A percentile compares a stretch with the other conserved stretches of the same genome.
phyloP scores from a whole-genome alignment of 1,140 invertebrate genomes.

The Bradynema listronoti region DNA sequence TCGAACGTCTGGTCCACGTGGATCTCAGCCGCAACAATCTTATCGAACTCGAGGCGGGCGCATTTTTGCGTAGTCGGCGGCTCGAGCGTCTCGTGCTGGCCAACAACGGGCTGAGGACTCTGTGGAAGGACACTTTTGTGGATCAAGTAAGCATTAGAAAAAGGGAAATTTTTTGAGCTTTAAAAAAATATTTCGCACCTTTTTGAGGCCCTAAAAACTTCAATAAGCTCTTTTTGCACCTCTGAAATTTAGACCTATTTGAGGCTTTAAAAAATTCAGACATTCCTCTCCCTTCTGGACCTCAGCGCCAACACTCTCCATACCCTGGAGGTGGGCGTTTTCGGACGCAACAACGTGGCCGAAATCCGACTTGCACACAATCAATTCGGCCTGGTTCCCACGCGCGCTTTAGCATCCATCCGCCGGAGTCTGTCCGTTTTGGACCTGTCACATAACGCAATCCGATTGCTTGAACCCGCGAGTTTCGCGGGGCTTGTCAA shows the following conservation, averaged over 20 bases:
- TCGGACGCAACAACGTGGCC: constrained; percentile 37
- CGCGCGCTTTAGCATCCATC: constrained; percentile 31
- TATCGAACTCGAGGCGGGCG: constrained; percentile 34
- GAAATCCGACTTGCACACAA: constrained; percentile 25
- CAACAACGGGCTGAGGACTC: constrained; percentile 29
- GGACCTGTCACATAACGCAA: constrained; percentile 27
- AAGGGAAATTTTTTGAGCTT: constrained; percentile 4
- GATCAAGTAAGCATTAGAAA: constrained; percentile 21
- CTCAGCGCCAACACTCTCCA: constrained; percentile 27
- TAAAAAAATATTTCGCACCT: no score
- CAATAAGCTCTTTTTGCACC: no score
- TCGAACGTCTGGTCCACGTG: constrained; percentile 20
- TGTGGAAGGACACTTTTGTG: constrained; percentile 39
- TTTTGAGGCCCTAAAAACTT: no score
- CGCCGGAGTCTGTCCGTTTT: constrained; percentile 21
- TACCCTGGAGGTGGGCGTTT: constrained; percentile 32
- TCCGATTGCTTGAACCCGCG: constrained; percentile 13
- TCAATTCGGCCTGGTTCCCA: constrained; percentile 32
- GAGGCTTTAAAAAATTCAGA: constrained; percentile 32
- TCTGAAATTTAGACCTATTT: constrained; percentile 11
- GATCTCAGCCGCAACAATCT: constrained; percentile 33
- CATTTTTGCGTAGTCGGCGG: constrained; percentile 20
- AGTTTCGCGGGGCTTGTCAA: constrained; percentile 20
- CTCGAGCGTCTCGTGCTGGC: constrained; percentile 24
- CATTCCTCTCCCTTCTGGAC: constrained; percentile 19